Percentiles rank a stretch among this genome's conserved stretches.
Evolutionary conservation across 2,113 vertebrate genomes (phyloP).

Genomic region (Hydrolagus affinis): DNA sequence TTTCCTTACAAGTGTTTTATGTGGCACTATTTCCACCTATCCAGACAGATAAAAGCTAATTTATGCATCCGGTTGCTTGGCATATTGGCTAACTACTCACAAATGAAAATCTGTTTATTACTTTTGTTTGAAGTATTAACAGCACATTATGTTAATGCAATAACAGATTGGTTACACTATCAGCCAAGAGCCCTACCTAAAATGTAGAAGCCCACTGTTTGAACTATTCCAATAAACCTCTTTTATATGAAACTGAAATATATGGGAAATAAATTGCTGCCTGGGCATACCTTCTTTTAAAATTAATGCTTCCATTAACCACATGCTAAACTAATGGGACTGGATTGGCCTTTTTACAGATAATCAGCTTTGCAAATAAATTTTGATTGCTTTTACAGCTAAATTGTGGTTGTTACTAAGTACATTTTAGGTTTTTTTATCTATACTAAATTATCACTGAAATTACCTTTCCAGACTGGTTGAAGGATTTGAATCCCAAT

Average conservation of each 20-base stretch:
- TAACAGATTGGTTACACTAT: background rate
- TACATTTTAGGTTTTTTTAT: background rate
- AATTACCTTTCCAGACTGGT: background rate
- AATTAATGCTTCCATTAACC: background rate
- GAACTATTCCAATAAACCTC: background rate
- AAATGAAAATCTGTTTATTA: background rate
- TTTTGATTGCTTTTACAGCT: background rate
- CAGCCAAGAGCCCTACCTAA: background rate
- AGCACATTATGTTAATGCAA: slow-evolving; percentile 13
- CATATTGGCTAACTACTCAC: background rate
- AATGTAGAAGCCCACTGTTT: background rate
- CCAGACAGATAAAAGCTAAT: background rate
- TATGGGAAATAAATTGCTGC: background rate
- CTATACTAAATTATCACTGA: background rate
- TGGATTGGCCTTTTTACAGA: background rate
- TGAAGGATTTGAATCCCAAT: slow-evolving; percentile 20
- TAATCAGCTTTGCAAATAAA: too few species aligned
- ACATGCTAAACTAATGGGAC: background rate
- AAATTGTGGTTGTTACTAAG: background rate
- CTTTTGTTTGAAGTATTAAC: slow-evolving; percentile 17
- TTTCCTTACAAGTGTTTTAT: too few species aligned
- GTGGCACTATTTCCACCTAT: background rate
- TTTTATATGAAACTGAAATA: background rate
- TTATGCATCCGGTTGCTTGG: background rate
- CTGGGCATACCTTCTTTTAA: background rate